phyloP scores from a whole-genome alignment of 2,888 invertebrate species.

The Mimumesa dahlbomi region DNA sequence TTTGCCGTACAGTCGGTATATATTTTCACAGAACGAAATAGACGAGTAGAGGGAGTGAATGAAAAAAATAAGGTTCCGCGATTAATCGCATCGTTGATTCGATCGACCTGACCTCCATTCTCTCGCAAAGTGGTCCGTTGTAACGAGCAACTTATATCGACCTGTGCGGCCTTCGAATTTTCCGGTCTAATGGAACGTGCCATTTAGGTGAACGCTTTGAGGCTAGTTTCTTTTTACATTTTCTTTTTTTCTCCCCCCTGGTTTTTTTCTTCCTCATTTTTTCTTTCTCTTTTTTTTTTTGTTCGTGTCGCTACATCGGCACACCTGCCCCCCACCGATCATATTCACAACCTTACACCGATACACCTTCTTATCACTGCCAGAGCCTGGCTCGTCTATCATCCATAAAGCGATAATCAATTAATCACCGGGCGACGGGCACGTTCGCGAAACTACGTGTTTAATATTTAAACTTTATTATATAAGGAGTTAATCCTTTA shows the following conservation, averaged over 20 bases:
- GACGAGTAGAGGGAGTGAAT: too few relatives aligned
- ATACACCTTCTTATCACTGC: constrained; percentile 29
- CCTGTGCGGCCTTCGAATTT: constrained; percentile 58
- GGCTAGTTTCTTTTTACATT: constrained; percentile 23
- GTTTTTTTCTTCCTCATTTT: neutral
- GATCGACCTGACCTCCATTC: constrained; percentile 43
- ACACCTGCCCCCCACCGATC: constrained; percentile 7
- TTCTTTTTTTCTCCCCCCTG: neutral
- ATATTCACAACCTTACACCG: constrained; percentile 5
- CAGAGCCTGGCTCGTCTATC: constrained; percentile 34
- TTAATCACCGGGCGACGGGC: constrained; percentile 38
- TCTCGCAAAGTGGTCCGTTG: constrained; percentile 49
- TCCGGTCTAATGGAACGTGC: constrained; percentile 54
- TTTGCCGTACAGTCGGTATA: too few relatives aligned
- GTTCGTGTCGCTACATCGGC: constrained; percentile 20
- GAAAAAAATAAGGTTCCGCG: constrained; percentile 23
- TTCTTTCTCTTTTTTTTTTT: too few relatives aligned
- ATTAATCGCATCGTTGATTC: constrained; percentile 57
- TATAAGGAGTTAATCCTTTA: constrained; percentile 32
- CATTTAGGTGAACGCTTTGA: constrained; percentile 51
- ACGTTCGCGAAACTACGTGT: constrained; percentile 21
- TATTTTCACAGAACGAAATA: too few relatives aligned
- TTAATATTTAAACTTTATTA: constrained; percentile 36
- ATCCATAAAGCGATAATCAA: constrained; percentile 47
- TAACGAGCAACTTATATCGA: constrained; percentile 53